Percentiles rank a stretch among this genome's conserved stretches.
phyloP scores from a whole-genome alignment of 2,888 invertebrate species.

The Mesopsocus fuscifrons region DNA sequence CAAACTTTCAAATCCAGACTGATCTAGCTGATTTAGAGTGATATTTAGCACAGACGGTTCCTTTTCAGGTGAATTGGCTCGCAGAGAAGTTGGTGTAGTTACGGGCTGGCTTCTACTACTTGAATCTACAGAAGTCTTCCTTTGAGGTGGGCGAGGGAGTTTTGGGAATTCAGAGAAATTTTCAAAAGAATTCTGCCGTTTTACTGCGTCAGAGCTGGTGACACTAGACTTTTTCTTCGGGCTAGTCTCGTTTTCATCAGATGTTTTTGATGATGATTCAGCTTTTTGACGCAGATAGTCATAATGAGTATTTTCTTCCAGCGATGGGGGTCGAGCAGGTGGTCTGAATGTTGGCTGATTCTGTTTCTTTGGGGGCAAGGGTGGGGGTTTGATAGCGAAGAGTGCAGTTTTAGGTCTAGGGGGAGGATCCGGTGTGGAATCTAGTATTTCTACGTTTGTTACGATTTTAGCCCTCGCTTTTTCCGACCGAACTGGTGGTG shows the following conservation, averaged over 20 bases:
- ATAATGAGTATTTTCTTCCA: slow-evolving; percentile 31
- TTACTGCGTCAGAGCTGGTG: slow-evolving; percentile 21
- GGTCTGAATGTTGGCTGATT: slow-evolving; percentile 37
- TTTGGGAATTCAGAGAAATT: slow-evolving; percentile 19
- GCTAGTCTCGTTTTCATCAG: slow-evolving; percentile 15
- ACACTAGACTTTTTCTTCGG: slow-evolving; percentile 16
- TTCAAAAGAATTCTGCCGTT: slow-evolving; percentile 21
- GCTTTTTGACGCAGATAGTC: slow-evolving; percentile 33
- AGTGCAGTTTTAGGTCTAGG: slow-evolving; percentile 42
- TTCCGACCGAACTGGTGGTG: background rate
- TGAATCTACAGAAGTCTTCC: slow-evolving; percentile 19
- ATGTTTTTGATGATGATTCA: slow-evolving; percentile 18
- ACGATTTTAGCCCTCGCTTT: slow-evolving; percentile 1
- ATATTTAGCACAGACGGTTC: slow-evolving; percentile 39
- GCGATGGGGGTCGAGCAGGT: slow-evolving; percentile 41
- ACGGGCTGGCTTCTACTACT: slow-evolving; percentile 17
- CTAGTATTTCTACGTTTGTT: slow-evolving; percentile 23
- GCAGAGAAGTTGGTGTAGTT: slow-evolving; percentile 13
- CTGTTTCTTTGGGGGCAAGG: slow-evolving; percentile 51
- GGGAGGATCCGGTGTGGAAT: slow-evolving; percentile 40
- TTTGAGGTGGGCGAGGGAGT: slow-evolving; percentile 14
- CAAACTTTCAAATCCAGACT: slow-evolving; percentile 61
- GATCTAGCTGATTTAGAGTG: slow-evolving; percentile 62
- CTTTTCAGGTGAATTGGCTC: slow-evolving; percentile 16
- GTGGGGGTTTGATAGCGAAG: slow-evolving; percentile 43